phyloP scores from a whole-genome alignment of 2,888 invertebrate genomes.

The Tinea trinotella region DNA sequence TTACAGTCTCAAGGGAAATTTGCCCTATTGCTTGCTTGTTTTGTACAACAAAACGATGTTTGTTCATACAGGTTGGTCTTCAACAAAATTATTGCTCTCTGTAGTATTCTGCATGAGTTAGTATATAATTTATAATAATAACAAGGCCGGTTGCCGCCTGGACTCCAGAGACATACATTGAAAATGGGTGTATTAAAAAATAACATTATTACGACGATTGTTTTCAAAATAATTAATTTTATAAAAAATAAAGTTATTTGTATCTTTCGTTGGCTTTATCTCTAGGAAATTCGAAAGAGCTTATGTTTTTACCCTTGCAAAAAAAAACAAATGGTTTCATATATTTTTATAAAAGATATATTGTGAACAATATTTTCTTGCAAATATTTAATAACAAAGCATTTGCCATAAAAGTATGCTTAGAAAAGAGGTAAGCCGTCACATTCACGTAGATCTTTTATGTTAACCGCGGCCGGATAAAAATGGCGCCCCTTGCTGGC shows the following conservation, averaged over 20 bases:
- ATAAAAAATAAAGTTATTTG: neutral
- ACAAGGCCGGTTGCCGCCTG: neutral
- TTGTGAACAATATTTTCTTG: too few species aligned
- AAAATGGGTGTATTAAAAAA: neutral
- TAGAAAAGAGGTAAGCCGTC: conserved; percentile 5
- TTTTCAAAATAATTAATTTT: neutral
- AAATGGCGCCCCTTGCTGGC: conserved; percentile 14
- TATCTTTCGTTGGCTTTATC: too few species aligned
- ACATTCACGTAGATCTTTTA: conserved; percentile 6
- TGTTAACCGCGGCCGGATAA: conserved; percentile 9
- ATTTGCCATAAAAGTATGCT: conserved; percentile 6
- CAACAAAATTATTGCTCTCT: conserved; percentile 14
- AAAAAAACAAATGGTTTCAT: too few species aligned
- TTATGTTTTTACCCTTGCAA: too few species aligned
- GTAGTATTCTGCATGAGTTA: conserved; percentile 14
- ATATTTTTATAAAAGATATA: too few species aligned
- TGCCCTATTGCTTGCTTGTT: conserved; percentile 60
- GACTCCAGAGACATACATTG: neutral
- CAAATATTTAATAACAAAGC: conserved; percentile 1
- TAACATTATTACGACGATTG: neutral
- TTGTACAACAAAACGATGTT: conserved; percentile 39
- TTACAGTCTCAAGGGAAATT: conserved; percentile 49
- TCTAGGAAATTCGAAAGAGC: too few species aligned
- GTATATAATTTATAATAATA: conserved; percentile 8
- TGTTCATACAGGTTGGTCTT: conserved; percentile 16